Base-by-base conservation (phyloP, 2,797 vertebrate species). In the Enteromius viviparus region DNA sequence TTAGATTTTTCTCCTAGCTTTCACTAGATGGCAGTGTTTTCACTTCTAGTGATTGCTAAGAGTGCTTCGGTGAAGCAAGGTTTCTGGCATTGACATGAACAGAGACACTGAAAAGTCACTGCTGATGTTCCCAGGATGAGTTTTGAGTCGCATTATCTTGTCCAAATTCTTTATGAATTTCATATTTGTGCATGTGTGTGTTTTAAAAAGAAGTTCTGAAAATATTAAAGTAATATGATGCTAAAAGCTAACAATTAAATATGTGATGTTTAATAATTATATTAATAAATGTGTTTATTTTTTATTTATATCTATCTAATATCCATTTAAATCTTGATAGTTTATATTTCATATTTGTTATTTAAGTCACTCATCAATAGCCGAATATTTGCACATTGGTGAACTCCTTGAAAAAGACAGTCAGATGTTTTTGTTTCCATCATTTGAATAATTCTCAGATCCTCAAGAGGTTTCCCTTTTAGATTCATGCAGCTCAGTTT, bases 1-100 rank as follows among this genome's bases (percentile, higher is more conserved):
- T 64, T 64, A 10, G 32, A 72, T 34, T 51, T 37, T 60, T 60
- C 26, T n/a, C 45, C 5, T 37, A 23, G 29, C 75, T 75, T 71
- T 85, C 89, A 84, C 87, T 85, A 89, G 89, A 88, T 90, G 89
- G 89, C 89, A 86, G 77, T 89, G 71, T 88, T 85, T 70, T 66
- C 87, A 86, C 86, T 90, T 88, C 45, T 34, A 51, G 74, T 81
- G 68, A 70, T 58, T 23, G 17, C 19, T 11, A 40, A 53, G 11
- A 45, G 21, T n/a, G n/a, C 40, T 6, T 19, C 71, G 42, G n/a
- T 62, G 15, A 42, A 72, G 45, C 71, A 47, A 6, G 21, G 51
- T 47, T 5, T 37, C 45, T 62, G 37, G 7, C 32, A 47, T 47
- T 68, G 55, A 49, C 58, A 19, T 19, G 19, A 32, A 60, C 23